phyloP scores from a whole-genome alignment of 2,113 vertebrate genomes.

The Antechinus flavipes region DNA sequence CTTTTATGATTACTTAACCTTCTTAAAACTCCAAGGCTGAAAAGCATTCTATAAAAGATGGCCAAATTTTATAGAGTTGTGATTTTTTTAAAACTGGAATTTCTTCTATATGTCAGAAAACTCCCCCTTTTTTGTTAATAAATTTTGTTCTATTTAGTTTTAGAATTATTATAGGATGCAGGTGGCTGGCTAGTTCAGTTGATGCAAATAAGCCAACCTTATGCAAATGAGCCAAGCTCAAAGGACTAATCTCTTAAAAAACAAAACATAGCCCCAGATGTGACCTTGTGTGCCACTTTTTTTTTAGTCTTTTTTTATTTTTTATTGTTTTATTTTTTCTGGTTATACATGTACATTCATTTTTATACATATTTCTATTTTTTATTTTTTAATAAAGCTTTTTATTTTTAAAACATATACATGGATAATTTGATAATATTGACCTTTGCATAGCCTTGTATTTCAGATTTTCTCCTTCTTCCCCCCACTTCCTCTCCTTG shows the following conservation, averaged over 20 bases:
- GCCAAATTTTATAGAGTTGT: slow-evolving; percentile 8
- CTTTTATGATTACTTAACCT: not conserved
- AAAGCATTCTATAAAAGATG: not conserved
- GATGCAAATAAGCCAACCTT: too few relatives aligned
- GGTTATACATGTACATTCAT: too few relatives aligned
- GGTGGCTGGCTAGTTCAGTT: not conserved
- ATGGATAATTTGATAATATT: too few relatives aligned
- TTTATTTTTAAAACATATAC: too few relatives aligned
- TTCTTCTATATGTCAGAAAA: slow-evolving; percentile 2
- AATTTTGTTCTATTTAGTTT: slow-evolving; percentile 11
- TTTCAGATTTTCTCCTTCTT: too few relatives aligned
- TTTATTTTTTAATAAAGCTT: too few relatives aligned
- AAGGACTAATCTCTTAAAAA: not conserved
- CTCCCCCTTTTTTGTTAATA: slow-evolving; percentile 27
- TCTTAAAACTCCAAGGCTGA: not conserved
- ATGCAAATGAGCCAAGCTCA: not conserved
- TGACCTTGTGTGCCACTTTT: not conserved
- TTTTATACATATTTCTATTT: too few relatives aligned
- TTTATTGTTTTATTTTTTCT: too few relatives aligned
- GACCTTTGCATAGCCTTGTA: too few relatives aligned
- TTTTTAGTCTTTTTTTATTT: too few relatives aligned
- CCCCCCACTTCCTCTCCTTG: too few relatives aligned
- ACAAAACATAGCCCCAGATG: not conserved
- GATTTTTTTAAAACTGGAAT: not conserved
- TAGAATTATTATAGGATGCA: not conserved